These are phyloP conservation scores for Linnaemya vulpina DNA, from an alignment of 2,888 invertebrate species.

Conservation along the genomic window DNA sequence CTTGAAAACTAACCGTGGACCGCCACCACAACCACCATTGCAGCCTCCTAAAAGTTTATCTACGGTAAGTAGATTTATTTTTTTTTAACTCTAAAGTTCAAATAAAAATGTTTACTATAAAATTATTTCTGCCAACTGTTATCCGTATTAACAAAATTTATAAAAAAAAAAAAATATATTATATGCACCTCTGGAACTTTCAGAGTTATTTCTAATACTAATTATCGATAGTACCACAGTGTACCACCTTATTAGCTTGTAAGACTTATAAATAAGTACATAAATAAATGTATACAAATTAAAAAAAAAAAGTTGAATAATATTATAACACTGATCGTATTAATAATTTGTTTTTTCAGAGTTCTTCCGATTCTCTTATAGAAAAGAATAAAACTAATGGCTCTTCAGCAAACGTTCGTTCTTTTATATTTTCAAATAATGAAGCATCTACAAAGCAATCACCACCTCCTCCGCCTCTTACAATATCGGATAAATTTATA, in stretches of 20 bases:
- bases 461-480: constrained; percentile 74
- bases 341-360: constrained; percentile 81
- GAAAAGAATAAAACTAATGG: constrained; percentile 79
- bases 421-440: constrained; percentile 72
- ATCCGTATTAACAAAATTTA: too few species aligned
- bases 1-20: constrained; percentile 86
- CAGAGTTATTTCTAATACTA: too few species aligned
- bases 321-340: background rate
- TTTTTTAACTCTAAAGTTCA: background rate
- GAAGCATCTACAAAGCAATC: constrained; percentile 75
- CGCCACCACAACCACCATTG: constrained; percentile 92
- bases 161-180: too few species aligned
- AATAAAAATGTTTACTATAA: background rate
- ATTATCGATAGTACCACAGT: too few species aligned
- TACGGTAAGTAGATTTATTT: constrained; percentile 83
- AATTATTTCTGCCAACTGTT: too few species aligned
- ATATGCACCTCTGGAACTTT: too few species aligned
- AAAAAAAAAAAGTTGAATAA: too few species aligned
- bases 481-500: constrained; percentile 77
- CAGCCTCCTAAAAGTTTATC: constrained; percentile 85
- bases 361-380: constrained; percentile 86
- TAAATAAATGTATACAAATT: too few species aligned
- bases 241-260: too few species aligned
- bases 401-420: constrained; percentile 71
- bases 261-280: too few species aligned